Evolutionary conservation across 2,888 invertebrate species (phyloP).

Genomic region (Pandemis cinnamomeana): DNA sequence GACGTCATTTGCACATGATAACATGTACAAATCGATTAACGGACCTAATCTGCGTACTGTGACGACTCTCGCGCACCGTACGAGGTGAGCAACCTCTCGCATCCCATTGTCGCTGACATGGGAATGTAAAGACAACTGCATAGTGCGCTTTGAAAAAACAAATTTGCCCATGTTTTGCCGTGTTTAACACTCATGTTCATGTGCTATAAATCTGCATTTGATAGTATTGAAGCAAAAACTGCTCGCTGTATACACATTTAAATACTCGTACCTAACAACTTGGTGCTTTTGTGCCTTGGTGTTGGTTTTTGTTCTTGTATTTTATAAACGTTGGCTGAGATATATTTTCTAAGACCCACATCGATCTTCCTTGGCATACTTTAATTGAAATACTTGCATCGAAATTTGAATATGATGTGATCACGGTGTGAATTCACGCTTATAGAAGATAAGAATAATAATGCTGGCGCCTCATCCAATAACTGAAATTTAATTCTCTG

Average conservation of each 20-base stretch:
- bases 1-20: background rate
- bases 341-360: no score
- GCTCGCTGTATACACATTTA: background rate
- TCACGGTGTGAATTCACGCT: no score
- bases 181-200: conserved; percentile 30
- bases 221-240: background rate
- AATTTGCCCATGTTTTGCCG: conserved; percentile 20
- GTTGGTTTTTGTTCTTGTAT: background rate
- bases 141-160: conserved; percentile 28
- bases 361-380: no score
- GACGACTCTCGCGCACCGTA: conserved; percentile 44
- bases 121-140: conserved; percentile 39
- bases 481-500: no score
- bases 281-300: background rate
- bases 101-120: conserved; percentile 66
- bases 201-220: conserved; percentile 25
- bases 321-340: background rate
- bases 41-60: conserved; percentile 4
- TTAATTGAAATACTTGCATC: no score
- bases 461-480: no score
- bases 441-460: no score
- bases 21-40: background rate
- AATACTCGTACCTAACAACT: background rate
- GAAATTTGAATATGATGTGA: no score
- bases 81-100: conserved; percentile 78